phyloP scores from a whole-genome alignment of 2,113 vertebrate genomes.

The Anolis carolinensis region DNA sequence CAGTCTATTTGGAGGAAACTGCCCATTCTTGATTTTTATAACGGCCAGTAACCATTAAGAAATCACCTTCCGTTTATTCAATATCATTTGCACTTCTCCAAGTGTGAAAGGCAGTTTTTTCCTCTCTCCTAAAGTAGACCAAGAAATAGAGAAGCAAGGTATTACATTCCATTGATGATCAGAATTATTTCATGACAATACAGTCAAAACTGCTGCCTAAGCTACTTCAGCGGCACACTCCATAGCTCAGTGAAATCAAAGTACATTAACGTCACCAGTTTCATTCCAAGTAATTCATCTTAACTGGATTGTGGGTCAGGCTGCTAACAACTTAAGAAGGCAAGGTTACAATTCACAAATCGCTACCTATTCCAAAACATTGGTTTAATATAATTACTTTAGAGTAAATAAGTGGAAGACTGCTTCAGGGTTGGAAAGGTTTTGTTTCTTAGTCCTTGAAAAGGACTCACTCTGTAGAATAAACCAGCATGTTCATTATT shows the following conservation, averaged over 20 bases:
- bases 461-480: neutral
- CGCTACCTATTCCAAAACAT: conserved; percentile 14
- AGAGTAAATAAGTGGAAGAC: conserved; percentile 13
- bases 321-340: conserved; percentile 18
- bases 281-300: conserved; percentile 4
- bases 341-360: conserved; percentile 2
- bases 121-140: neutral
- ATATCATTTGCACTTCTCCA: neutral
- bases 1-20: neutral
- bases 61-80: neutral
- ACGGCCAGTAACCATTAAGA: neutral
- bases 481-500: neutral
- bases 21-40: no score
- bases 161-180: neutral
- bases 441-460: conserved; percentile 10
- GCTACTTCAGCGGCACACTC: neutral
- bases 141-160: neutral
- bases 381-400: conserved; percentile 26
- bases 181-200: conserved; percentile 9
- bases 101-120: neutral
- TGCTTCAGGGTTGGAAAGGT: neutral
- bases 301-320: neutral
- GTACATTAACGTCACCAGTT: neutral
- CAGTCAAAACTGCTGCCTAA: neutral
- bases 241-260: neutral